Evolutionary conservation across 2,113 vertebrate species (phyloP).

Genomic region (Sturnus vulgaris): DNA sequence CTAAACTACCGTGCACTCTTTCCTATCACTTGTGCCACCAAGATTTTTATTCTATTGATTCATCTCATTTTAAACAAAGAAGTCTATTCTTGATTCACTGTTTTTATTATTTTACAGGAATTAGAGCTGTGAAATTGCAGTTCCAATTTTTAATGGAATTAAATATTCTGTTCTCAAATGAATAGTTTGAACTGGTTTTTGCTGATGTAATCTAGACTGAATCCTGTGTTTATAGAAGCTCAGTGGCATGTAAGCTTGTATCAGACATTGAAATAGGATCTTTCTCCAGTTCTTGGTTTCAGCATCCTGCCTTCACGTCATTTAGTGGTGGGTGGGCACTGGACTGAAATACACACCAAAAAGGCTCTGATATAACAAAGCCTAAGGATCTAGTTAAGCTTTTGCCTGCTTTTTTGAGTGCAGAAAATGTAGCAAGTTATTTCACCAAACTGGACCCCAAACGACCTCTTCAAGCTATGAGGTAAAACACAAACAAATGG

Average conservation of each 20-base stretch:
- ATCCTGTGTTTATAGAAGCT: background rate
- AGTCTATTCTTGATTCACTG: background rate
- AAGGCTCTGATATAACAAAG: background rate
- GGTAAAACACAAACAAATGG: background rate
- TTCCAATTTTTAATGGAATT: background rate
- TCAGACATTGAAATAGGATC: background rate
- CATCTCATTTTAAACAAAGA: background rate
- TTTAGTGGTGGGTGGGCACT: background rate
- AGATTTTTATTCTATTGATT: background rate
- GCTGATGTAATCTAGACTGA: background rate
- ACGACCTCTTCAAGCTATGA: background rate
- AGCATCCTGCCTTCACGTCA: background rate
- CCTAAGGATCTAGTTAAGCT: background rate
- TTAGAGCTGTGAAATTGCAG: conserved; percentile 6
- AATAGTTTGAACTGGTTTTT: background rate
- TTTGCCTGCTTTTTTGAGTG: background rate
- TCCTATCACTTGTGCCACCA: background rate
- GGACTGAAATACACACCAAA: background rate
- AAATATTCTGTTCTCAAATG: background rate
- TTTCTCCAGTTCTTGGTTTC: background rate
- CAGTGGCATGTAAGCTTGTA: background rate
- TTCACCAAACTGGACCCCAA: background rate
- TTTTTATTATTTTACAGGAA: background rate
- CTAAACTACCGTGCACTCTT: background rate
- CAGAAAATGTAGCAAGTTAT: background rate